Percentiles rank a stretch among this genome's conserved stretches.
These are phyloP conservation scores for Ciconia maguari DNA, from an alignment of 2,113 vertebrate genomes.

Conservation along the genomic window DNA sequence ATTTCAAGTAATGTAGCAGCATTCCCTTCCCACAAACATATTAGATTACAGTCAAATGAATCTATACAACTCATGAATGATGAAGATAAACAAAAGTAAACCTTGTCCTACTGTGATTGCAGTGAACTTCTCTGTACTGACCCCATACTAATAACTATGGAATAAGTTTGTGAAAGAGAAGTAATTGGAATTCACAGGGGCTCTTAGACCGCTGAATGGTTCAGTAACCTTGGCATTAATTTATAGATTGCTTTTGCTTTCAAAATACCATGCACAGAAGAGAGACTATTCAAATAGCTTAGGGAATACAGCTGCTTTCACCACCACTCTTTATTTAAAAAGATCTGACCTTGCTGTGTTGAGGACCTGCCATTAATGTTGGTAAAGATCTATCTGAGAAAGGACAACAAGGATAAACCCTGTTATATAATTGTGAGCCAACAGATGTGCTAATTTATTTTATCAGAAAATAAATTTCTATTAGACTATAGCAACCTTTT, in stretches of 20 bases:
- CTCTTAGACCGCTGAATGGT: not conserved
- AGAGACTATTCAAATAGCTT: not conserved
- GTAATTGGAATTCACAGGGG: not conserved
- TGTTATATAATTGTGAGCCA: not conserved
- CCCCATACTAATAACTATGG: not conserved
- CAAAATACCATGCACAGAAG: conserved; percentile 6
- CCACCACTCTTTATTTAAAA: not conserved
- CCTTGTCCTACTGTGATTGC: not conserved
- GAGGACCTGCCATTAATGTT: not conserved
- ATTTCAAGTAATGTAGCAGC: not conserved
- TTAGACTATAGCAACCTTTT: not conserved
- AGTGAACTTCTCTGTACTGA: not conserved
- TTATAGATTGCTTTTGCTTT: conserved; percentile 33
- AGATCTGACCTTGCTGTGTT: not conserved
- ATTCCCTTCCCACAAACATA: not conserved
- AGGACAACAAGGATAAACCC: not conserved
- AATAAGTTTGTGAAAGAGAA: not conserved
- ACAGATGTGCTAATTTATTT: not conserved
- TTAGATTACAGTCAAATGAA: not conserved
- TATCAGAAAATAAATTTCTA: not conserved
- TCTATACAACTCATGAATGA: not conserved
- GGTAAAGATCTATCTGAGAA: not conserved
- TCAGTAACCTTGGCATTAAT: conserved; percentile 13
- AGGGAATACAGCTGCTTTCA: not conserved
- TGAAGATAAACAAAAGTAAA: not conserved